Percentiles rank a stretch among this genome's conserved stretches.
phyloP scores from a whole-genome alignment of 2,113 vertebrate genomes.

The Sprattus sprattus region DNA sequence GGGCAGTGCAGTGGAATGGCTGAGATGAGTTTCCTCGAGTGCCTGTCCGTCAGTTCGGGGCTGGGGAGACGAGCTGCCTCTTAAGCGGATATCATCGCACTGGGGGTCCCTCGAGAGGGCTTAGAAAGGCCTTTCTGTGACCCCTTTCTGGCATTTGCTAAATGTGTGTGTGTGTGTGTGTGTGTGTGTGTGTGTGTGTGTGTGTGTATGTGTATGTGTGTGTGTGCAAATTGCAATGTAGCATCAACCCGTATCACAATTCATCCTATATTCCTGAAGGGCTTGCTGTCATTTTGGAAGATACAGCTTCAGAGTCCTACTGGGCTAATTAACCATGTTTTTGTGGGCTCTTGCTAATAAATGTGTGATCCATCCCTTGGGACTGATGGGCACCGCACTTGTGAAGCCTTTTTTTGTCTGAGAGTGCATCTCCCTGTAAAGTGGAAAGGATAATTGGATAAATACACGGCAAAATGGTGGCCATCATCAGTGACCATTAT shows the following conservation, averaged over 20 bases:
- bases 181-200: slow-evolving; percentile 43
- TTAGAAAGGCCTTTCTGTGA: slow-evolving; percentile 12
- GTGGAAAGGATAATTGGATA: too few relatives aligned
- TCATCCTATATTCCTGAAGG: slow-evolving; percentile 32
- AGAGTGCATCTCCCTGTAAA: too few relatives aligned
- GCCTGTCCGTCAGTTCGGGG: background rate
- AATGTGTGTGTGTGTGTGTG: slow-evolving; percentile 39
- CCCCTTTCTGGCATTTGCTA: slow-evolving; percentile 36
- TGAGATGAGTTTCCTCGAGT: background rate
- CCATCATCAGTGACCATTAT: background rate
- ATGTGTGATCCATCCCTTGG: slow-evolving; percentile 49
- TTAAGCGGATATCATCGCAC: slow-evolving; percentile 37
- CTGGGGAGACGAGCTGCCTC: slow-evolving; percentile 26
- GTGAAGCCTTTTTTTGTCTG: background rate
- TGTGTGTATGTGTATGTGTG: slow-evolving; percentile 44
- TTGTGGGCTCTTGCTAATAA: slow-evolving; percentile 49
- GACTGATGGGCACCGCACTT: slow-evolving; percentile 32
- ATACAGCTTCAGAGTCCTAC: slow-evolving; percentile 17
- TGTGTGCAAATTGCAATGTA: slow-evolving; percentile 43
- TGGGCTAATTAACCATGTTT: slow-evolving; percentile 49
- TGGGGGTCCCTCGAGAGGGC: slow-evolving; percentile 5
- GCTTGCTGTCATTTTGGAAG: slow-evolving; percentile 41
- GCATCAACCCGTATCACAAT: background rate
- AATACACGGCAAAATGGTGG: too few relatives aligned
- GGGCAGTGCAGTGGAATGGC: background rate